A percentile compares a stretch with the other conserved stretches of the same genome.
Conservation (phyloP, 2,113 vertebrate species). For the Clupea harengus region DNA sequence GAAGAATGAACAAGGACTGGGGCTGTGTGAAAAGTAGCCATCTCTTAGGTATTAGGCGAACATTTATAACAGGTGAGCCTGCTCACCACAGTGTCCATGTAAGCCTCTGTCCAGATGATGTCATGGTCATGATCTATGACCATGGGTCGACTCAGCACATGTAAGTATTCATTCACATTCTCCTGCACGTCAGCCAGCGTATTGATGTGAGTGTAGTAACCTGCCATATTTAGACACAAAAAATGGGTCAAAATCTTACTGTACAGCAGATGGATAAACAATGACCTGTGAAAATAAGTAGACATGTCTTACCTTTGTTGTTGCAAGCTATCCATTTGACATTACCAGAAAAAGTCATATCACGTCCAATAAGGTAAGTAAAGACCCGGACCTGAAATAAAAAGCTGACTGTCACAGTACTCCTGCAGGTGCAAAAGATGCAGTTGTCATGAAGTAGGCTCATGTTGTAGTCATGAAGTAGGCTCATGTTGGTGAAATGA, state of each 20-base stretch:
- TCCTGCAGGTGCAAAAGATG: neutral
- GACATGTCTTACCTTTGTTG: conserved; percentile 83
- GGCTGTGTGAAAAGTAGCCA: neutral
- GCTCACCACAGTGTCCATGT: conserved; percentile 93
- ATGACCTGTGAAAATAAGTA: neutral
- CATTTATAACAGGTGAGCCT: neutral
- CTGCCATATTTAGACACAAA: conserved; percentile 56
- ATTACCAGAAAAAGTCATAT: conserved; percentile 88
- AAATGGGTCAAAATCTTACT: neutral
- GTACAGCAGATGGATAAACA: neutral
- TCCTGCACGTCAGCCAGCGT: conserved; percentile 93
- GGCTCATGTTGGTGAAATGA: neutral
- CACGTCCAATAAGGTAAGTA: conserved; percentile 94
- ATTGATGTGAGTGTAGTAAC: conserved; percentile 95
- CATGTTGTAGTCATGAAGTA: too few relatives aligned
- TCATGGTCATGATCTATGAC: conserved; percentile 97
- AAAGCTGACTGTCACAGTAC: neutral
- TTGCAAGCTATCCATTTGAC: conserved; percentile 96
- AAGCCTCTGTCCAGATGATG: conserved; percentile 96
- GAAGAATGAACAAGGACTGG: neutral
- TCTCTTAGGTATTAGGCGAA: neutral
- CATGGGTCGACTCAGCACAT: conserved; percentile 96
- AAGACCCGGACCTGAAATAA: conserved; percentile 86
- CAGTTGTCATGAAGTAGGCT: too few relatives aligned
- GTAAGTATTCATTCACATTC: conserved; percentile 97